A percentile compares a stretch with the other conserved stretches of the same genome.
phyloP scores from a whole-genome alignment of 1,140 invertebrate genomes.

The Aphaenogaster ashmeadi region DNA sequence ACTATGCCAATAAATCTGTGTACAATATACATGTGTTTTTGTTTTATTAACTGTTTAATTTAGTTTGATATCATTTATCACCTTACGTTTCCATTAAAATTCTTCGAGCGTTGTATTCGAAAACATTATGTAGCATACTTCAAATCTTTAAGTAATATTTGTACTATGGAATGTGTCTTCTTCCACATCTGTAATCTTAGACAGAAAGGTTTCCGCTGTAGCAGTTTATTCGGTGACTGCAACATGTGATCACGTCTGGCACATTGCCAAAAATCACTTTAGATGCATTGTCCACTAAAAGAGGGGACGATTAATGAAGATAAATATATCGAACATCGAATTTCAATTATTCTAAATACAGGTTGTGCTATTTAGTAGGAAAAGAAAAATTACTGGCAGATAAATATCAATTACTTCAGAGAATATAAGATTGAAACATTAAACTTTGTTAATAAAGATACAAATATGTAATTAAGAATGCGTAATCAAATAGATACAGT shows the following conservation, averaged over 20 bases:
- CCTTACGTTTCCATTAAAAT: slow-evolving; percentile 54
- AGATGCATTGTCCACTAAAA: not conserved
- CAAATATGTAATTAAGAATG: slow-evolving; percentile 7
- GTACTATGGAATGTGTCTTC: not conserved
- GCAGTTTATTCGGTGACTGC: slow-evolving; percentile 25
- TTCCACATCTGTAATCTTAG: not conserved
- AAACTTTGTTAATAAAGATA: slow-evolving; percentile 14
- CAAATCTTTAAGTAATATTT: slow-evolving; percentile 19
- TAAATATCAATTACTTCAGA: slow-evolving; percentile 4
- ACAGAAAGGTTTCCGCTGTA: not conserved
- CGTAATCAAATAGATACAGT: not conserved
- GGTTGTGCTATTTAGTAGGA: not conserved
- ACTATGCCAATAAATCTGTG: slow-evolving; percentile 13
- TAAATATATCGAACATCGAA: not conserved
- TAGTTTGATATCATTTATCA: slow-evolving; percentile 4
- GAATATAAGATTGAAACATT: not conserved
- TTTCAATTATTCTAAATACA: slow-evolving; percentile 1
- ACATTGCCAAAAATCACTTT: slow-evolving; percentile 33
- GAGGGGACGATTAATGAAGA: not conserved
- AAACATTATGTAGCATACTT: slow-evolving; percentile 34
- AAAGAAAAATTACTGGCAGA: not conserved
- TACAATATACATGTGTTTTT: not conserved
- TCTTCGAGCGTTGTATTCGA: slow-evolving; percentile 18
- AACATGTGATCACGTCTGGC: slow-evolving; percentile 23
- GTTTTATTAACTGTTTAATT: slow-evolving; percentile 11